Conservation (phyloP, 1,140 invertebrate species). For the Diabrotica undecimpunctata region DNA sequence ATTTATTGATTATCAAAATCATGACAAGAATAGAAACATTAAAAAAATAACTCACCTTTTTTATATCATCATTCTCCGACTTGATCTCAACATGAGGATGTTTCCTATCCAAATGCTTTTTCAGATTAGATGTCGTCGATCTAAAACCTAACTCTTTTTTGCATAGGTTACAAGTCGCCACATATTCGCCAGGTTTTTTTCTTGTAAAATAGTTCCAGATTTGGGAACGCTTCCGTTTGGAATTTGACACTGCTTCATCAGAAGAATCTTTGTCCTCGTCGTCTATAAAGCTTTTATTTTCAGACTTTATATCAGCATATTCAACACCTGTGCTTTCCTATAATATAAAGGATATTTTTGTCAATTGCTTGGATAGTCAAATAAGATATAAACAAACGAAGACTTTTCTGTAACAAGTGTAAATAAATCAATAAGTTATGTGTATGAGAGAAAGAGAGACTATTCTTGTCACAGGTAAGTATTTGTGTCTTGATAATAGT, state of each 20-base stretch:
- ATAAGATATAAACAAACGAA: too few relatives aligned
- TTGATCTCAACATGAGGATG: slow-evolving; percentile 11
- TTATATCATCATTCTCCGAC: neutral
- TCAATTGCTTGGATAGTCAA: too few relatives aligned
- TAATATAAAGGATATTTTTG: too few relatives aligned
- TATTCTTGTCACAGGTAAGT: neutral
- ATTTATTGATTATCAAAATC: too few relatives aligned
- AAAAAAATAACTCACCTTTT: neutral
- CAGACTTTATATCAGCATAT: too few relatives aligned
- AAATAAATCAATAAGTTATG: too few relatives aligned
- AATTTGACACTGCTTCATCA: neutral
- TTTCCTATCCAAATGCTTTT: slow-evolving; percentile 16
- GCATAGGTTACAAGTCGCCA: slow-evolving; percentile 16
- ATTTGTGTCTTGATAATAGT: neutral
- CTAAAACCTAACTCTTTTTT: slow-evolving; percentile 11
- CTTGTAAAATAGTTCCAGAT: neutral
- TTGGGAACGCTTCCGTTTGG: neutral
- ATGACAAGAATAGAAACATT: too few relatives aligned
- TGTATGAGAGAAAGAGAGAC: neutral
- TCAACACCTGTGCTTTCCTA: too few relatives aligned
- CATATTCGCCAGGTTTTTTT: neutral
- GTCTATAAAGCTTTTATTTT: neutral
- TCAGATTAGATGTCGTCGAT: slow-evolving; percentile 12
- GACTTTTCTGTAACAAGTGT: too few relatives aligned
- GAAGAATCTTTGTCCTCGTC: neutral